Evolutionary conservation across 2,797 vertebrate species (phyloP).

Genomic region (Loriculus beryllinus): DNA sequence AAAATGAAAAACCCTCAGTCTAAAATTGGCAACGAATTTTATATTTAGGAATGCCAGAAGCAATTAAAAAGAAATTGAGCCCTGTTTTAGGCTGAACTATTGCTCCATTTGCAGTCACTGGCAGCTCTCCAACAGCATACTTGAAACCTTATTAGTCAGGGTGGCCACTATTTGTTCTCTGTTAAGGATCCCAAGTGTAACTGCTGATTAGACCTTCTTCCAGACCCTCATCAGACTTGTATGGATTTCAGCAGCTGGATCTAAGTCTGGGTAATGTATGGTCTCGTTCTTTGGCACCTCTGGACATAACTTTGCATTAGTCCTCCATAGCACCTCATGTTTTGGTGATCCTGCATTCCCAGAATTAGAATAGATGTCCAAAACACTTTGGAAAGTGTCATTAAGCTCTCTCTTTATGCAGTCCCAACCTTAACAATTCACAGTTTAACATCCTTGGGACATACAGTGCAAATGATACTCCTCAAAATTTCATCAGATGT

Average conservation of each 20-base stretch:
- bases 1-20: slow-evolving; percentile 29
- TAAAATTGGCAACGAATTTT: slow-evolving; percentile 39
- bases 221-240: neutral
- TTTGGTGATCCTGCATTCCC: neutral
- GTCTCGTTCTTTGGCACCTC: neutral
- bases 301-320: neutral
- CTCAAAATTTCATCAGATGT: neutral
- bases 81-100: slow-evolving; percentile 1
- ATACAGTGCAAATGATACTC: neutral
- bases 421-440: neutral
- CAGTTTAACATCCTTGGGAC: neutral
- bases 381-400: neutral
- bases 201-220: neutral
- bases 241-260: neutral
- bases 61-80: slow-evolving; percentile 49
- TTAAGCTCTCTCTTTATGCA: neutral
- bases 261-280: neutral
- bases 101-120: slow-evolving; percentile 31
- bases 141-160: slow-evolving; percentile 6
- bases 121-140: neutral
- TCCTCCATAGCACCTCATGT: neutral
- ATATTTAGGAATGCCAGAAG: slow-evolving; percentile 37
- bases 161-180: neutral
- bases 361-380: neutral
- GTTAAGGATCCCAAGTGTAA: neutral